These are phyloP conservation scores for Apaloderma vittatum DNA, from an alignment of 2,113 vertebrate genomes.

Conservation along the genomic window DNA sequence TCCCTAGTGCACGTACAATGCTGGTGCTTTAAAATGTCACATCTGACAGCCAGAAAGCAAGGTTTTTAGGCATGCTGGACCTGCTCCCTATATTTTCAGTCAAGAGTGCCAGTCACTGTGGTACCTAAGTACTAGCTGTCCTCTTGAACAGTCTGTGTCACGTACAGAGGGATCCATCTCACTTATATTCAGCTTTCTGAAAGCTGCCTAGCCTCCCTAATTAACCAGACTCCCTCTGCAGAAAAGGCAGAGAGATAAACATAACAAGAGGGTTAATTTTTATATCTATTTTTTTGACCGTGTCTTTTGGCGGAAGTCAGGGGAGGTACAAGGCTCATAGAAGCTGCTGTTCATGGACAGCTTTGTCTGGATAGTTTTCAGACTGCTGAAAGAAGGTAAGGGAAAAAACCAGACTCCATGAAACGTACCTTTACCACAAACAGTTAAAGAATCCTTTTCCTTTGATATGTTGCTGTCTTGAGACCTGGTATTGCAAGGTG, in stretches of 20 bases:
- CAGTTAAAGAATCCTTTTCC: neutral
- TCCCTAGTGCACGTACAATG: neutral
- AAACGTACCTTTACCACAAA: neutral
- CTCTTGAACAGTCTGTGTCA: conserved; percentile 20
- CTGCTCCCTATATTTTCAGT: conserved; percentile 24
- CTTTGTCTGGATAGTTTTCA: neutral
- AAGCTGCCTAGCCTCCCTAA: neutral
- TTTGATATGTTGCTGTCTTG: neutral
- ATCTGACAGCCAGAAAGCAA: neutral
- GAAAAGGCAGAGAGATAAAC: neutral
- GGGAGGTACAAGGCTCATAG: neutral
- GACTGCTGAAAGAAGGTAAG: neutral
- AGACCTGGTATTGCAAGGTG: neutral
- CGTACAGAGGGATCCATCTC: neutral
- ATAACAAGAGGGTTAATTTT: neutral
- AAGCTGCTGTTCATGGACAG: neutral
- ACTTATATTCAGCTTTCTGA: neutral
- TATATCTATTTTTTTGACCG: neutral
- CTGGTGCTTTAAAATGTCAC: conserved; percentile 29
- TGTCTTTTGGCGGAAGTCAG: neutral
- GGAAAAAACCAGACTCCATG: neutral
- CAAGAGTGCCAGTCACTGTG: conserved; percentile 16
- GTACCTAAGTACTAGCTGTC: conserved; percentile 53
- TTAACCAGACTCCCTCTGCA: neutral
- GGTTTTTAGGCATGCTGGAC: neutral